Conservation (phyloP, 1,140 invertebrate species). For the Zaprionus ghesquierei region DNA sequence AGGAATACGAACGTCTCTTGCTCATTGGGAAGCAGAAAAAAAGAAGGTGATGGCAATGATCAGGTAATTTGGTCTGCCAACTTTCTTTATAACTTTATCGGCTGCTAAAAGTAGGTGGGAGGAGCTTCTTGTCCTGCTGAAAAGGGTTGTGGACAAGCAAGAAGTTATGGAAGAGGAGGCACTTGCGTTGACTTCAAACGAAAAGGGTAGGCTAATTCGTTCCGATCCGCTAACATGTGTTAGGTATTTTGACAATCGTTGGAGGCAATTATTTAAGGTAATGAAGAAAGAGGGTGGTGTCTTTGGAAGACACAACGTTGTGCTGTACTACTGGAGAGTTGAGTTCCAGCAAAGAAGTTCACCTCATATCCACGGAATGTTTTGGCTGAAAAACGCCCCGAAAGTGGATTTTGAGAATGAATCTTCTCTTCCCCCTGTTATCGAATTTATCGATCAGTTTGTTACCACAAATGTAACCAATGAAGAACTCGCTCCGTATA, state of each 20-base stretch:
- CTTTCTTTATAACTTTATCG: background rate
- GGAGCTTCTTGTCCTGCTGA: too few relatives aligned
- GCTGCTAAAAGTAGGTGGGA: background rate
- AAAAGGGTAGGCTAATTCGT: too few relatives aligned
- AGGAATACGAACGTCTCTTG: slow-evolving; percentile 7
- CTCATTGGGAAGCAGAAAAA: slow-evolving; percentile 23
- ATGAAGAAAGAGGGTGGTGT: too few relatives aligned
- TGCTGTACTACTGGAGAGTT: background rate
- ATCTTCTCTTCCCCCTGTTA: background rate
- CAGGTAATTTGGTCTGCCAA: slow-evolving; percentile 4
- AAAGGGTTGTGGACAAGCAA: background rate
- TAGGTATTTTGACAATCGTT: too few relatives aligned
- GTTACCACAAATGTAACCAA: background rate
- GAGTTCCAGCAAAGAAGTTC: background rate
- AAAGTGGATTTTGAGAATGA: background rate
- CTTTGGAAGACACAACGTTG: background rate
- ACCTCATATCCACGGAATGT: background rate
- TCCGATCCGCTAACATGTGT: too few relatives aligned
- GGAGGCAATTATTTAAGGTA: too few relatives aligned
- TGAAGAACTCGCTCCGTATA: background rate
- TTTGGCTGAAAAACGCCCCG: background rate
- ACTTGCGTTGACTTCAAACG: too few relatives aligned
- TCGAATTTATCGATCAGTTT: background rate
- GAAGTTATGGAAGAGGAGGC: background rate
- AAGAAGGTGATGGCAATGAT: slow-evolving; percentile 16